These are phyloP conservation scores for Geopemphigus sp. DNA, from an alignment of 1,140 invertebrate species.

Conservation along the genomic window DNA sequence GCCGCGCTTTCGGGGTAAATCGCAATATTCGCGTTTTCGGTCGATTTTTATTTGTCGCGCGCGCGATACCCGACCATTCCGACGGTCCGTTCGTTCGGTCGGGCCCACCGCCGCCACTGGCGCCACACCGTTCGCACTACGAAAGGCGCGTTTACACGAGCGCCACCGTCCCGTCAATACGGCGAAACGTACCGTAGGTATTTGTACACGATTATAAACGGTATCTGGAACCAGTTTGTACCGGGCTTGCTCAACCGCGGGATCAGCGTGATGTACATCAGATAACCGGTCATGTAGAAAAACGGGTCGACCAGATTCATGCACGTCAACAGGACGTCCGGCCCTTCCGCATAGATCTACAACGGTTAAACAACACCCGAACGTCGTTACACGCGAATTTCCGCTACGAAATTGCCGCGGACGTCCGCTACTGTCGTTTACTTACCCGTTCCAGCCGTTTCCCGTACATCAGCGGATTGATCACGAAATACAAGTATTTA, in stretches of 20 bases:
- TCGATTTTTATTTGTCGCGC: no score
- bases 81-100: no score
- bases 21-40: no score
- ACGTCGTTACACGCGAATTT: no score
- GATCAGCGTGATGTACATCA: not conserved
- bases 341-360: not conserved
- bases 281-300: slow-evolving; percentile 16
- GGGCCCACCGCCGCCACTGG: no score
- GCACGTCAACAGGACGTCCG: not conserved
- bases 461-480: not conserved
- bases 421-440: no score
- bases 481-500: not conserved
- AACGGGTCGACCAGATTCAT: slow-evolving; percentile 43
- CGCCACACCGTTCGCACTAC: no score
- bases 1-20: no score
- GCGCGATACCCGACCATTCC: no score
- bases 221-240: not conserved
- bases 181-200: slow-evolving; percentile 34
- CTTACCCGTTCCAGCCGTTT: slow-evolving; percentile 6
- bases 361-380: not conserved
- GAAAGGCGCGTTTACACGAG: no score
- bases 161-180: no score
- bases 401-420: no score
- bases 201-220: not conserved
- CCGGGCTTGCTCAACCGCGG: not conserved